Conservation (phyloP, 2,888 invertebrate genomes). For the Lysandra coridon region DNA sequence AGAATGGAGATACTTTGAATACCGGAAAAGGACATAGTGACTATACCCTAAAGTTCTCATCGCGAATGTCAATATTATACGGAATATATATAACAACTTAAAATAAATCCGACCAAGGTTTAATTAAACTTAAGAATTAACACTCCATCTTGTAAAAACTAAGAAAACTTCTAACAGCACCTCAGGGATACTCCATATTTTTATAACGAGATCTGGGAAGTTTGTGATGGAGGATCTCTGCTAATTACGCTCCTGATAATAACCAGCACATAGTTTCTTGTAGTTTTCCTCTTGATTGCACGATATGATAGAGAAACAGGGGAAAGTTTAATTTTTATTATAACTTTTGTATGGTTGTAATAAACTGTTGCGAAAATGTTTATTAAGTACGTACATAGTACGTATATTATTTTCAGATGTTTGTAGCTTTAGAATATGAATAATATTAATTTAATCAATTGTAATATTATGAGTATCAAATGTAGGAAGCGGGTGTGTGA, state of each 20-base stretch:
- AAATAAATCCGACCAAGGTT: background rate
- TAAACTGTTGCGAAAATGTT: too few relatives aligned
- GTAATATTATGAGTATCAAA: too few relatives aligned
- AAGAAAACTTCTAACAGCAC: slow-evolving; percentile 12
- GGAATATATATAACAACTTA: too few relatives aligned
- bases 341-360: background rate
- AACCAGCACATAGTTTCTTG: background rate
- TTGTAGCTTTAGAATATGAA: too few relatives aligned
- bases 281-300: background rate
- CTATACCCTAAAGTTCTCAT: too few relatives aligned
- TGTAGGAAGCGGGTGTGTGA: too few relatives aligned
- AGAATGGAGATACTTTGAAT: too few relatives aligned
- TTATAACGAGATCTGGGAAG: slow-evolving; percentile 10
- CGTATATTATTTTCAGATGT: too few relatives aligned
- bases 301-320: background rate
- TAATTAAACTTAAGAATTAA: background rate
- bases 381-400: too few relatives aligned
- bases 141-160: background rate
- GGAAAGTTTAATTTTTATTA: background rate
- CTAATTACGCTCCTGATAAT: background rate
- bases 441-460: too few relatives aligned
- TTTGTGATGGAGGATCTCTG: background rate
- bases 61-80: too few relatives aligned
- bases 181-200: background rate
- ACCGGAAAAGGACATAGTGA: too few relatives aligned